Conservation (phyloP, 1,140 invertebrate genomes). For the Drosophila seguyi region DNA sequence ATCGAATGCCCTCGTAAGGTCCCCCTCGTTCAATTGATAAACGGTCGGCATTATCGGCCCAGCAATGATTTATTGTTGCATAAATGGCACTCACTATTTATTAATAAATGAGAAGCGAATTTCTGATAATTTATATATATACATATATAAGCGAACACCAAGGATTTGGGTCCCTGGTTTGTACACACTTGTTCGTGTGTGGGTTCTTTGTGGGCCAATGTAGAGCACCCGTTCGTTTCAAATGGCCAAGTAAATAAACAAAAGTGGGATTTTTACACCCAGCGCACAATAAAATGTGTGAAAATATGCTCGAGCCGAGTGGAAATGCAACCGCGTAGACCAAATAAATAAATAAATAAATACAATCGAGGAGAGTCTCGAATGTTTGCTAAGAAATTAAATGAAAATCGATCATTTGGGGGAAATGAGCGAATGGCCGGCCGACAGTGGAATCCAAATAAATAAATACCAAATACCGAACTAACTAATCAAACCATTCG, state of each 20-base stretch:
- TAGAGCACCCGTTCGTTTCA: constrained; percentile 60
- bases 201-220: constrained; percentile 45
- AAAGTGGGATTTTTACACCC: constrained; percentile 72
- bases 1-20: constrained; percentile 19
- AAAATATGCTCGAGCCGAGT: constrained; percentile 63
- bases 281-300: constrained; percentile 77
- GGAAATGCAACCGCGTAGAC: constrained; percentile 61
- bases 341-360: constrained; percentile 74
- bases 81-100: constrained; percentile 70
- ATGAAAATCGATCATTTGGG: constrained; percentile 76
- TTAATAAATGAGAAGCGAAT: constrained; percentile 61
- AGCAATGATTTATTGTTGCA: constrained; percentile 74
- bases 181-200: constrained; percentile 1
- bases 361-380: constrained; percentile 36
- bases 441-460: constrained; percentile 33
- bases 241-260: constrained; percentile 83
- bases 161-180: constrained; percentile 47
- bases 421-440: constrained; percentile 24
- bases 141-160: constrained; percentile 44
- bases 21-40: constrained; percentile 56
- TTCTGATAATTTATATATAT: constrained; percentile 69
- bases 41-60: constrained; percentile 60
- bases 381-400: constrained; percentile 68
- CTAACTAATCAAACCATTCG: constrained; percentile 35
- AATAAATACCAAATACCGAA: constrained; percentile 30